Conservation (phyloP, 2,888 invertebrate genomes). For the Conops quadrifasciatus region DNA sequence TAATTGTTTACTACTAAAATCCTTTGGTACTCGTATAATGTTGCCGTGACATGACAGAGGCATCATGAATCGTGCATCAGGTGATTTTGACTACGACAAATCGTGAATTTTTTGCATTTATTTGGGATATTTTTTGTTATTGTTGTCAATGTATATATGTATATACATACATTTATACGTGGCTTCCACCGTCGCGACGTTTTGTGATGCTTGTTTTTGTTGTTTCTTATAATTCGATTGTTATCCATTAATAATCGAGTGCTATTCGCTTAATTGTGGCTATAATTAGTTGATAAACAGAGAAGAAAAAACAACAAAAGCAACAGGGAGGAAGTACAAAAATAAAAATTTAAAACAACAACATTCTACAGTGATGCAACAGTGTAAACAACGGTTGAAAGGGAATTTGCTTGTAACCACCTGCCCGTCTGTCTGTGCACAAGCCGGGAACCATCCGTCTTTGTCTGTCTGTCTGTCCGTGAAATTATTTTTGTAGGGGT, state of each 20-base stretch:
- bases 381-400: constrained; percentile 7
- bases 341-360: neutral
- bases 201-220: constrained; percentile 1
- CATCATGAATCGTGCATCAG: too few relatives aligned
- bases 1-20: too few relatives aligned
- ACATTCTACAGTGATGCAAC: neutral
- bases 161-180: too few relatives aligned
- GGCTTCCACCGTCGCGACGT: neutral
- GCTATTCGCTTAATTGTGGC: constrained; percentile 15
- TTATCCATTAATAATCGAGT: constrained; percentile 11
- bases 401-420: constrained; percentile 23
- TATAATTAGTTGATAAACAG: neutral
- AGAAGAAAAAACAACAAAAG: neutral
- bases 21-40: too few relatives aligned
- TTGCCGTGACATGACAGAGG: too few relatives aligned
- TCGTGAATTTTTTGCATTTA: neutral
- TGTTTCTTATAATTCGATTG: neutral
- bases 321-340: neutral
- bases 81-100: too few relatives aligned
- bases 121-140: neutral
- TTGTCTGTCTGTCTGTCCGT: neutral
- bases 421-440: neutral
- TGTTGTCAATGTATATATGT: constrained; percentile 13
- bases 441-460: too few relatives aligned
- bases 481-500: neutral